Conservation (phyloP, 1,140 invertebrate species). For the Halictus rubicundus region DNA sequence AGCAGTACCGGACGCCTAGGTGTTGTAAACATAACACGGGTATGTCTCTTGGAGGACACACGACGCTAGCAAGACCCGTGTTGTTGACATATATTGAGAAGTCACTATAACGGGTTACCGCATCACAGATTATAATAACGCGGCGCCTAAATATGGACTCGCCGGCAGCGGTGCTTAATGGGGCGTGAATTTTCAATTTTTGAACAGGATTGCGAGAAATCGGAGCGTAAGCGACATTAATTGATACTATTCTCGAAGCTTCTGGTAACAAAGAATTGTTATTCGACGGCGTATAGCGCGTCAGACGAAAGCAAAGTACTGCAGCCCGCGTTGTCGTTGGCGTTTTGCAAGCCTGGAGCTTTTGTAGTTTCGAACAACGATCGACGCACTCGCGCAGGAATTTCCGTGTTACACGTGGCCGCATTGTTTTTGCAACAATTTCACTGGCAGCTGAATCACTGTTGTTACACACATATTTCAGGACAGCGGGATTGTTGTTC, state of each 20-base stretch:
- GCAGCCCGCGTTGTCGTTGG: neutral
- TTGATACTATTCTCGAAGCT: neutral
- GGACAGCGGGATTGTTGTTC: neutral
- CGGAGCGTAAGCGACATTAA: constrained; percentile 1
- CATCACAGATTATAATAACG: too few species aligned
- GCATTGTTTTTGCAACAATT: neutral
- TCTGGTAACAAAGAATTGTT: neutral
- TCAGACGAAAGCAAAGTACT: neutral
- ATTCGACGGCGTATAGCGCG: neutral
- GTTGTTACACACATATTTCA: neutral
- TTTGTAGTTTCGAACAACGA: neutral
- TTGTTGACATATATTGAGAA: too few species aligned
- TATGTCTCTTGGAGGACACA: too few species aligned
- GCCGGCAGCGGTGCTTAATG: neutral
- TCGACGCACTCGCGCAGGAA: neutral
- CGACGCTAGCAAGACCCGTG: too few species aligned
- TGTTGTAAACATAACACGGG: too few species aligned
- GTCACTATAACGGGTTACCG: too few species aligned
- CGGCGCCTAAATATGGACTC: too few species aligned
- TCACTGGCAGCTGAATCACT: neutral
- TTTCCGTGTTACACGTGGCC: neutral
- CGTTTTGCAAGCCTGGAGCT: constrained; percentile 6
- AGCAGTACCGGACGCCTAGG: too few species aligned
- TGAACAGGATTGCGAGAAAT: neutral
- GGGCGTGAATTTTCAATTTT: neutral